Evolutionary conservation across 2,888 invertebrate species (phyloP).

Genomic region (Philhelius pedissequus): DNA sequence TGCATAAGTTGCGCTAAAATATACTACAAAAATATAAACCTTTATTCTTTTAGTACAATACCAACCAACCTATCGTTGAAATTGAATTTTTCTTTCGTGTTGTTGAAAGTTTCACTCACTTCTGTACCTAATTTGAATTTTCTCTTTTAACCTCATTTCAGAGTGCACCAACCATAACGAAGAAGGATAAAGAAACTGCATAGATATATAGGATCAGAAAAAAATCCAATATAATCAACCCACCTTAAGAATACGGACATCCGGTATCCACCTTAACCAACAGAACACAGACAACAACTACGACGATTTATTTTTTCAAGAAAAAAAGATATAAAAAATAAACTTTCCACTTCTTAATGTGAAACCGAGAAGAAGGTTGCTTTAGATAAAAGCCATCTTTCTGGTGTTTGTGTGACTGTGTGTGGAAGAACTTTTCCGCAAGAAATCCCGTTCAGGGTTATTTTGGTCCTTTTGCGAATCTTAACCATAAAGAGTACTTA

Average conservation of each 20-base stretch:
- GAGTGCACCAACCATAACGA: constrained; percentile 35
- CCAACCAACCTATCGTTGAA: no score
- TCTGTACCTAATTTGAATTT: constrained; percentile 63
- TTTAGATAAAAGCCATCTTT: neutral
- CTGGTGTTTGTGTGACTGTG: neutral
- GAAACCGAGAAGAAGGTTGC: neutral
- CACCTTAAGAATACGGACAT: constrained; percentile 65
- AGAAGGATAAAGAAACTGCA: neutral
- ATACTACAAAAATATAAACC: neutral
- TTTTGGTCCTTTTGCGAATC: constrained; percentile 27
- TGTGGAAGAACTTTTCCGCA: constrained; percentile 27
- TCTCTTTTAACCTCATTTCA: constrained; percentile 42
- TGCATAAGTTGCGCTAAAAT: constrained; percentile 18
- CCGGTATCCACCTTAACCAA: constrained; percentile 58
- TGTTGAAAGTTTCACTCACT: constrained; percentile 62
- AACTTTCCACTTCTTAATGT: neutral
- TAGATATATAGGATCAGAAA: neutral
- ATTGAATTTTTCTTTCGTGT: constrained; percentile 61
- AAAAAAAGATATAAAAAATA: neutral
- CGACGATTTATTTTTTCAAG: neutral
- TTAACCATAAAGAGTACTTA: constrained; percentile 62
- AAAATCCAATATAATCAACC: constrained; percentile 49
- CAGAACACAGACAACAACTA: constrained; percentile 13
- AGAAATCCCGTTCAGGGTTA: constrained; percentile 39
- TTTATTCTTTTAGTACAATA: constrained; percentile 46